A percentile compares a stretch with the other conserved stretches of the same genome.
phyloP scores from a whole-genome alignment of 2,888 invertebrate species.

The Phragmatobia fuliginosa region DNA sequence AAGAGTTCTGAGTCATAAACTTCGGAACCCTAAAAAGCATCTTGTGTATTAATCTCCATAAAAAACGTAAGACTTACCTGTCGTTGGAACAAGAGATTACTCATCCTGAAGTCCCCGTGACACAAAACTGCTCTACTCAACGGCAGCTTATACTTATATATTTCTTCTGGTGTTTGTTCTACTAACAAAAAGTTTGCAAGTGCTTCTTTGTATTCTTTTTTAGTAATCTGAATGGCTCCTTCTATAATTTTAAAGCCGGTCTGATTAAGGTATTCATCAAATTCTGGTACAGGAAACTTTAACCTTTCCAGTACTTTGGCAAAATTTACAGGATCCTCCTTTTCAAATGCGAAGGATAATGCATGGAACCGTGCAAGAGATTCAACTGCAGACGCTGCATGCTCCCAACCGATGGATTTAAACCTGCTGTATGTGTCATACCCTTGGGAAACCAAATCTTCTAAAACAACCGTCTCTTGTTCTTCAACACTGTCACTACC shows the following conservation, averaged over 20 bases:
- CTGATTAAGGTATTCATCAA: constrained; percentile 21
- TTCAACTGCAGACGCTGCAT: constrained; percentile 57
- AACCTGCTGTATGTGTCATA: constrained; percentile 54
- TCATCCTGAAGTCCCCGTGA: constrained; percentile 63
- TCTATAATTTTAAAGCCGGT: constrained; percentile 42
- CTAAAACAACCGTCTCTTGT: constrained; percentile 64
- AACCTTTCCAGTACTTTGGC: constrained; percentile 36
- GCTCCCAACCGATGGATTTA: constrained; percentile 62
- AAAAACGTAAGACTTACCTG: constrained; percentile 32
- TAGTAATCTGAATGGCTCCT: constrained; percentile 43
- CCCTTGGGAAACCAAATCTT: constrained; percentile 61
- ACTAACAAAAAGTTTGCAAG: constrained; percentile 43
- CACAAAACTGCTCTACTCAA: constrained; percentile 50
- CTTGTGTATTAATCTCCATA: too few relatives aligned
- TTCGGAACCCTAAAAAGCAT: too few relatives aligned
- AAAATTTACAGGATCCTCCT: constrained; percentile 62
- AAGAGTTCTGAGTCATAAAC: too few relatives aligned
- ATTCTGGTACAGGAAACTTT: constrained; percentile 20
- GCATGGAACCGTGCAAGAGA: constrained; percentile 70
- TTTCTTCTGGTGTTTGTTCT: constrained; percentile 18
- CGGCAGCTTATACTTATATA: constrained; percentile 49
- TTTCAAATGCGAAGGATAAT: constrained; percentile 66
- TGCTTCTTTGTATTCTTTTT: constrained; percentile 52
- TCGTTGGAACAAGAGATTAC: constrained; percentile 55
- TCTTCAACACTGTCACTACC: constrained; percentile 48